Percentiles rank a stretch among this genome's conserved stretches.
Conservation (phyloP, 2,113 vertebrate genomes). For the Pseudopodoces humilis region DNA sequence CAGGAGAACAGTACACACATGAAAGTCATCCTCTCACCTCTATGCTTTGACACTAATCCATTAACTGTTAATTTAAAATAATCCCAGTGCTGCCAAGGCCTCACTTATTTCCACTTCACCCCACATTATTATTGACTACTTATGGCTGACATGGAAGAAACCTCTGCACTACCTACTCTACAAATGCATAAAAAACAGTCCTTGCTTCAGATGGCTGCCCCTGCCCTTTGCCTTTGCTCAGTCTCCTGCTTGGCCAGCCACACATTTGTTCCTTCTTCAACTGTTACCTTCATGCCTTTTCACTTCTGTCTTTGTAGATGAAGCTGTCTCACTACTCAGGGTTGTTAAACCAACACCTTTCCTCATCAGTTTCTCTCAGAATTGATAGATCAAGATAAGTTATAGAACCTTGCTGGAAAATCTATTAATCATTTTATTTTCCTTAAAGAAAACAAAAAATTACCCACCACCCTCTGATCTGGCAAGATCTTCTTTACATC, state of each 20-base stretch:
- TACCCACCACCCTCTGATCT: conserved; percentile 72
- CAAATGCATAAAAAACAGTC: background rate
- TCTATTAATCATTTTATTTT: background rate
- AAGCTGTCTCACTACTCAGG: background rate
- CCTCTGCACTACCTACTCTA: background rate
- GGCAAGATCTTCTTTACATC: conserved; percentile 73
- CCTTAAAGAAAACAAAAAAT: background rate
- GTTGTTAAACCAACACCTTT: background rate
- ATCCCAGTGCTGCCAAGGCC: background rate
- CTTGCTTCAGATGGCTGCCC: background rate
- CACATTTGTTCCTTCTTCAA: background rate
- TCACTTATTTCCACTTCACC: background rate
- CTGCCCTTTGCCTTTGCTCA: background rate
- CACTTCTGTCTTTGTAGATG: background rate
- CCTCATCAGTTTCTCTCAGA: background rate
- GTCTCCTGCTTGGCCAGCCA: background rate
- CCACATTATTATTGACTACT: background rate
- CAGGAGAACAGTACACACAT: background rate
- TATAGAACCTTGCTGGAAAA: background rate
- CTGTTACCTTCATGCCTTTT: background rate
- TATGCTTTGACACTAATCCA: background rate
- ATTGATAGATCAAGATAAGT: background rate
- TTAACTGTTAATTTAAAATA: background rate
- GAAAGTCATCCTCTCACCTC: background rate
- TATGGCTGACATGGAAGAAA: background rate